Percentiles rank a stretch among this genome's conserved stretches.
phyloP scores from a whole-genome alignment of 1,140 invertebrate species.

The Eriocheir sinensis region DNA sequence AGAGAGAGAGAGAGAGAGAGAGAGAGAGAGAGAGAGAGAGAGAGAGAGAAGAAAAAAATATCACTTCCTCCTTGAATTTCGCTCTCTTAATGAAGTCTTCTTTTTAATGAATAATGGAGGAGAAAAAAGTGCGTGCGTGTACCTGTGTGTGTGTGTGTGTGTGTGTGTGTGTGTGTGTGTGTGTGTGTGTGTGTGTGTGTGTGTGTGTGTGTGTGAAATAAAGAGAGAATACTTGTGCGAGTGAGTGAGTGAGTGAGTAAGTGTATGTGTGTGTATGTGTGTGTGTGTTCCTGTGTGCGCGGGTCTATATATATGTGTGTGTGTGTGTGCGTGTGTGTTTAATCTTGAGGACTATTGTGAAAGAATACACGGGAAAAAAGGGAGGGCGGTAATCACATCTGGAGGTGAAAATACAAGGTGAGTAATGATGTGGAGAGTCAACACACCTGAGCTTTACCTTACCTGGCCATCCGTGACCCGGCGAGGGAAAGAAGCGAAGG shows the following conservation, averaged over 20 bases:
- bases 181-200: constrained; percentile 52
- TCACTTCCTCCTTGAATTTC: not conserved
- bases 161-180: constrained; percentile 52
- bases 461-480: not conserved
- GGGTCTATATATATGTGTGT: not conserved
- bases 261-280: constrained; percentile 24
- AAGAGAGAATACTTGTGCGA: not conserved
- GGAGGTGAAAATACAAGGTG: not conserved
- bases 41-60: too few relatives aligned
- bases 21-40: too few relatives aligned
- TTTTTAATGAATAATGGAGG: not conserved
- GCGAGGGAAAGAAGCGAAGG: too few relatives aligned
- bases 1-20: too few relatives aligned
- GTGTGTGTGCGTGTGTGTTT: constrained; percentile 47
- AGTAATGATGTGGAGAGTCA: not conserved
- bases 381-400: not conserved
- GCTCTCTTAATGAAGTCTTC: not conserved
- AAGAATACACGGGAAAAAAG: not conserved
- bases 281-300: constrained; percentile 30
- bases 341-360: not conserved
- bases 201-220: constrained; percentile 49
- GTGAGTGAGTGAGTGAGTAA: constrained; percentile 7
- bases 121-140: not conserved
- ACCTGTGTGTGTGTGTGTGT: constrained; percentile 44
- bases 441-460: not conserved